A percentile compares a stretch with the other conserved stretches of the same genome.
Conservation (phyloP, 2,888 invertebrate species). For the Andrena bicolor region DNA sequence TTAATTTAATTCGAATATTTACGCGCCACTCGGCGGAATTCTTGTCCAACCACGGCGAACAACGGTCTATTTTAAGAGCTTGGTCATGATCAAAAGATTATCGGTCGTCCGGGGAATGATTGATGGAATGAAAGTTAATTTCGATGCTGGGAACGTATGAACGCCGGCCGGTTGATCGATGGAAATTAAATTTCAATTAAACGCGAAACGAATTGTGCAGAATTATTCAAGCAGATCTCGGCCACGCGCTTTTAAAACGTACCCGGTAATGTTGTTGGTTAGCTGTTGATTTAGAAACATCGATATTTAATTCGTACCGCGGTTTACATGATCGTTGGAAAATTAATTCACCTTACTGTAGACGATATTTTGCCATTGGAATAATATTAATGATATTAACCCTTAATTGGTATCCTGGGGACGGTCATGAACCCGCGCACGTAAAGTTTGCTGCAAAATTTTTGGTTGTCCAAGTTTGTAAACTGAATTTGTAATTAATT, state of each 20-base stretch:
- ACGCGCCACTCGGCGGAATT: not conserved
- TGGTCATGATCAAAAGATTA: not conserved
- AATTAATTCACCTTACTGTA: too few species aligned
- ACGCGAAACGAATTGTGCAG: not conserved
- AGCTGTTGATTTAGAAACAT: not conserved
- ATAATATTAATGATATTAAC: too few species aligned
- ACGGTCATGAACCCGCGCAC: too few species aligned
- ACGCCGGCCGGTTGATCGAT: constrained; percentile 5
- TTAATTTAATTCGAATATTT: constrained; percentile 19
- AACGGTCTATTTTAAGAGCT: not conserved
- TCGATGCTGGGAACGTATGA: not conserved
- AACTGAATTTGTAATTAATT: too few species aligned
- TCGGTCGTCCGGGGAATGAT: not conserved
- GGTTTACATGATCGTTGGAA: not conserved
- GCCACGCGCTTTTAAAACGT: not conserved
- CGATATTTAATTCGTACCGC: not conserved
- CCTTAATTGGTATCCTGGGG: too few species aligned
- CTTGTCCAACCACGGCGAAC: not conserved
- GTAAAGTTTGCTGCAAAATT: too few species aligned
- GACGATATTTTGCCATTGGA: too few species aligned
- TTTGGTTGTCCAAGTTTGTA: too few species aligned
- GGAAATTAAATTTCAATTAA: constrained; percentile 24
- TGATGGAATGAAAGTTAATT: constrained; percentile 1
- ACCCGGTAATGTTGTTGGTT: not conserved
- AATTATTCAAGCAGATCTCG: not conserved